phyloP scores from a whole-genome alignment of 2,888 invertebrate genomes.

The Xestia xanthographa region DNA sequence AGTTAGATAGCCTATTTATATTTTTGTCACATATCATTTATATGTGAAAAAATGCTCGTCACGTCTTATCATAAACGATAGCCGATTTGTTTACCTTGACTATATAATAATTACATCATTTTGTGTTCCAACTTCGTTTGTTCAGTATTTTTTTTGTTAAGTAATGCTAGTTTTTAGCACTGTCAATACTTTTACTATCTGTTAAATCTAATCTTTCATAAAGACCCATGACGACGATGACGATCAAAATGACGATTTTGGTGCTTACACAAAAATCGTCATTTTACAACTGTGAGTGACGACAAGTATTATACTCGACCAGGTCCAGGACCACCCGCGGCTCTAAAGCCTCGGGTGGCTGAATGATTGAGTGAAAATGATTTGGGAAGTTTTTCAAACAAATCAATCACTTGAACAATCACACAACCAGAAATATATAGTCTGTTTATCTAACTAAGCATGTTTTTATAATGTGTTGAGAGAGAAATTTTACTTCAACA shows the following conservation, averaged over 20 bases:
- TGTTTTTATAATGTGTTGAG: neutral
- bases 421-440: too few species aligned
- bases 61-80: slow-evolving; percentile 2
- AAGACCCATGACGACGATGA: neutral
- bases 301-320: neutral
- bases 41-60: neutral
- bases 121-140: neutral
- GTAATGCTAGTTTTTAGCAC: neutral
- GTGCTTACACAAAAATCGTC: neutral
- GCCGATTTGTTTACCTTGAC: neutral
- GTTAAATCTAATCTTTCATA: neutral
- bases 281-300: slow-evolving; percentile 3
- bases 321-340: neutral
- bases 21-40: neutral
- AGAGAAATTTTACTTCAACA: neutral
- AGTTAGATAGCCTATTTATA: neutral
- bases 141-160: neutral
- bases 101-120: neutral
- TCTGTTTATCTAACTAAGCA: neutral
- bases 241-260: neutral
- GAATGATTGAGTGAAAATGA: neutral
- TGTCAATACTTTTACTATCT: neutral
- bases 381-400: neutral
- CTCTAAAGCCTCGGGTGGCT: neutral
- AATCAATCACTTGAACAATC: too few species aligned